Evolutionary conservation across 1,140 invertebrate genomes (phyloP), one percentile per base, ranked within the genome.

Genomic region (Mercenaria mercenaria): DNA sequence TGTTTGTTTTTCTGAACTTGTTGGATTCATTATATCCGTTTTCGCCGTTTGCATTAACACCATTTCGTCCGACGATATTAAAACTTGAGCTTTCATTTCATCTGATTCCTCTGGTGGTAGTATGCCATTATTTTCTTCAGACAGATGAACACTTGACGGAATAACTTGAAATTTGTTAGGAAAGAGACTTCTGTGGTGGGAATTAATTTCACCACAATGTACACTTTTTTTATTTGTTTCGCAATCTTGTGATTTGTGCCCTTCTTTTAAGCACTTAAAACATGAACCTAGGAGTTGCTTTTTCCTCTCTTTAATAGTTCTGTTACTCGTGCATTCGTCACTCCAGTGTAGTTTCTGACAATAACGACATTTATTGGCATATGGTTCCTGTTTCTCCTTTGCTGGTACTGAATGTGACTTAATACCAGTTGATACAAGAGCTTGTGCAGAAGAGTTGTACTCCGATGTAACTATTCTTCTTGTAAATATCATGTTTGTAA

Each of bases 21-120:
- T 34, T 6, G 32, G 20, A 37, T 83, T 89, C n/a, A 8, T 39
- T 20, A 90, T 72, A 64, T 67, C 83, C 64, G 61, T 52, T 32
- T 82, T 77, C 11, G 37, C 43, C 20, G 43, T 52, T 72, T 90
- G 88, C 88, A 90, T 85, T 43, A 90, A 37, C 20, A 90, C 88
- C 74, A 90, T 90, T 52, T 79, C 72, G 41, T 74, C 56, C 8
- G 88, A 67, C 39, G 88, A 85, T 10, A 90, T 43, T 1, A 90
- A 32, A 43, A n/a, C 56, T 43, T 32, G 79, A 72, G 13, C n/a
- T 3, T 6, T 41, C 2, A 3, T 39, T 34, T 15, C 18, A 32
- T 47, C 81, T 26, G 39, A n/a, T 52, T 18, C 15, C 43, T 20
- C 13, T 15, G 20, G 32, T 37, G 20, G 26, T 23, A 32, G 15